Base-by-base conservation (phyloP, 2,888 invertebrate species). In the Corythucha ciliata region DNA sequence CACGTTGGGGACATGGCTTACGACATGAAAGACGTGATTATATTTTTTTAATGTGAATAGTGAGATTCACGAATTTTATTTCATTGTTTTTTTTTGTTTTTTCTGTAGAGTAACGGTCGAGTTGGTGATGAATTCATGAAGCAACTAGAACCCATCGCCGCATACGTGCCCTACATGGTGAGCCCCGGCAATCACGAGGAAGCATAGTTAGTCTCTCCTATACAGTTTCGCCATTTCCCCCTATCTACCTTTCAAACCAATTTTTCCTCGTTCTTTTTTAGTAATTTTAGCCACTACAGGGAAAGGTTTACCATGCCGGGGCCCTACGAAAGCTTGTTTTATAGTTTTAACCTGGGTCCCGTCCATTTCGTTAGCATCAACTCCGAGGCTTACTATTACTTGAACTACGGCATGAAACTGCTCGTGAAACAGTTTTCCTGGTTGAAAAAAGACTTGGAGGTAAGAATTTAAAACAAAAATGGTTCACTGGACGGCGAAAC, bases 1-100 rank as follows among this genome's bases (percentile, higher is more conserved):
- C 94, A 94, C 71, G 87, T 92, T 34, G 92, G 92, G 0, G 94
- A 94, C 73, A 90, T 93, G 71, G 94, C 92, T 0, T 94, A 94
- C 69, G 88, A 94, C 68, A 86, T 94, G 89, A 73, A 89, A 68
- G 71, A 79, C 18, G 76, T 76, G 67, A 66, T 66, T 62, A n/a
- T 12, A 34, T 16, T 34, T n/a, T n/a, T n/a, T n/a, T n/a, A n/a
- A n/a, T n/a, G n/a, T n/a, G n/a, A n/a, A n/a, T n/a, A n/a, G n/a
- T n/a, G n/a, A n/a, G n/a, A n/a, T n/a, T n/a, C n/a, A n/a, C n/a
- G n/a, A n/a, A n/a, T n/a, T n/a, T n/a, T n/a, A n/a, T 12, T 16
- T n/a, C n/a, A n/a, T n/a, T n/a, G n/a, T n/a, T n/a, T n/a, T n/a
- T n/a, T n/a, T n/a, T n/a, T n/a, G n/a, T 33, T 33, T 33, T 33